phyloP scores from a whole-genome alignment of 2,888 invertebrate species.

The Eilema griseolum region DNA sequence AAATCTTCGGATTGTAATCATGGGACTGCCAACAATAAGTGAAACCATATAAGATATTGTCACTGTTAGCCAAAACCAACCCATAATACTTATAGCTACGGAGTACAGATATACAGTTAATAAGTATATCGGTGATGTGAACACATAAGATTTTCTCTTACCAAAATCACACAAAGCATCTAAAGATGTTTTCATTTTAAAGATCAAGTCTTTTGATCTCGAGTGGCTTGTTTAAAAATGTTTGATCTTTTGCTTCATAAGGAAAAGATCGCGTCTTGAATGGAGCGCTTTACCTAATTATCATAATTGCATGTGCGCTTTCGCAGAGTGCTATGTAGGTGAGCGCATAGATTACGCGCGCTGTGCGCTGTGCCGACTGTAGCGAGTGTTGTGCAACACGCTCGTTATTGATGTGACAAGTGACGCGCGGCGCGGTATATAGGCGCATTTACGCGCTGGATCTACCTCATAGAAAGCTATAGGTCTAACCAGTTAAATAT shows the following conservation, averaged over 20 bases:
- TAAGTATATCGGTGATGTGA: too few species aligned
- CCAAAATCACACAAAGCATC: neutral
- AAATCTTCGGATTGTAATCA: too few species aligned
- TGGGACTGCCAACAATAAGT: too few species aligned
- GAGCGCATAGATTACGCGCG: constrained; percentile 43
- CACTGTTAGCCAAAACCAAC: too few species aligned
- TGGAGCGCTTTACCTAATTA: constrained; percentile 41
- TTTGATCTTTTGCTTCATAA: neutral
- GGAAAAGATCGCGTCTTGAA: neutral
- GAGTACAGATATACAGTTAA: too few species aligned
- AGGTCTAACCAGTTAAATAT: too few species aligned
- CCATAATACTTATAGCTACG: too few species aligned
- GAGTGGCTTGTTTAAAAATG: neutral
- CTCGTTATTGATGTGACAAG: constrained; percentile 46
- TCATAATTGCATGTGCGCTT: constrained; percentile 37
- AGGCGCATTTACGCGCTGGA: constrained; percentile 19
- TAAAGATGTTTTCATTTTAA: neutral
- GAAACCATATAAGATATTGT: too few species aligned
- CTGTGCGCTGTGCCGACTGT: constrained; percentile 20
- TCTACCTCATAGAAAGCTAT: neutral
- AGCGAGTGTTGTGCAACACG: constrained; percentile 31
- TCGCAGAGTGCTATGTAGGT: constrained; percentile 32
- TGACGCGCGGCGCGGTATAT: constrained; percentile 46
- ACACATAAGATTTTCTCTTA: neutral
- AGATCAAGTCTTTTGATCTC: neutral